Evolutionary conservation across 2,797 vertebrate species (phyloP).

Genomic region (Onychomys arenicola): DNA sequence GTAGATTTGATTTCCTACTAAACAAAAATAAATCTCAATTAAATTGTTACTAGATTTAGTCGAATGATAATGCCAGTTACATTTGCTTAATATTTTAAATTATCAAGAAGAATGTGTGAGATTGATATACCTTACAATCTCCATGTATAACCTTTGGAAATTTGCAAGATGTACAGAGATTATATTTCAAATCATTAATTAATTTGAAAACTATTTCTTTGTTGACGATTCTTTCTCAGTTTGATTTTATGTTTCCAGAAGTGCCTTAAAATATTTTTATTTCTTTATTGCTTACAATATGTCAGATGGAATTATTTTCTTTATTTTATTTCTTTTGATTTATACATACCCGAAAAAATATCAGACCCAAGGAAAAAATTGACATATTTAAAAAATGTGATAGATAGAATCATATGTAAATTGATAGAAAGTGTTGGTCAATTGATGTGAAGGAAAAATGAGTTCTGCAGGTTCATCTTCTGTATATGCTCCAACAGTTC

Average conservation of each 20-base stretch:
- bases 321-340: background rate
- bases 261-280: background rate
- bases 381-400: background rate
- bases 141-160: background rate
- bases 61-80: background rate
- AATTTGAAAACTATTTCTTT: background rate
- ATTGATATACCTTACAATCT: background rate
- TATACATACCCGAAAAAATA: constrained; percentile 4
- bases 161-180: background rate
- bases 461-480: background rate
- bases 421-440: background rate
- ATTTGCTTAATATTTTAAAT: constrained; percentile 11
- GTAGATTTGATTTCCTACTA: background rate
- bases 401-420: background rate
- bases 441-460: background rate
- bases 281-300: background rate
- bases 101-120: background rate
- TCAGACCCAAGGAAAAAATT: background rate
- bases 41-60: background rate
- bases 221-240: background rate
- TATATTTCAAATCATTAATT: background rate
- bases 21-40: background rate
- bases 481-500: too few relatives aligned
- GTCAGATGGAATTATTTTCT: background rate
- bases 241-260: constrained; percentile 1